Percentiles rank a stretch among this genome's conserved stretches.
These are phyloP conservation scores for Vannuccia rotundouncinata DNA, from an alignment of 2,888 invertebrate genomes.

Conservation along the genomic window DNA sequence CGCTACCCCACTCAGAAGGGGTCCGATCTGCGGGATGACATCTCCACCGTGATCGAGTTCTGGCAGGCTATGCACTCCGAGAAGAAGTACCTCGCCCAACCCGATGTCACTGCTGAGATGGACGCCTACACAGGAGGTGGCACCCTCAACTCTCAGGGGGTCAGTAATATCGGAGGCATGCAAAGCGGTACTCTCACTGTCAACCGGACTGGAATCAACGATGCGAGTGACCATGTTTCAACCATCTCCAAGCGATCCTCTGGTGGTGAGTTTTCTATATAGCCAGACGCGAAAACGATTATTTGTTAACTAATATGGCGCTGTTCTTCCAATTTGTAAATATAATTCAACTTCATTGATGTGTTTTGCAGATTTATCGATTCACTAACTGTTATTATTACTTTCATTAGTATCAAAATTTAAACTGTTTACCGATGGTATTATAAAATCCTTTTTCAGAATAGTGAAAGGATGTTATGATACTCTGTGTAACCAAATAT, in stretches of 20 bases:
- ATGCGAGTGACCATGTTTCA: not conserved
- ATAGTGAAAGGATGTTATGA: too few relatives aligned
- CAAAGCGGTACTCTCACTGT: not conserved
- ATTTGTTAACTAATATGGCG: too few relatives aligned
- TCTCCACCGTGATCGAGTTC: constrained; percentile 77
- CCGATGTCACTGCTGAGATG: constrained; percentile 30
- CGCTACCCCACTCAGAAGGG: constrained; percentile 76
- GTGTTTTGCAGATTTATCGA: too few relatives aligned
- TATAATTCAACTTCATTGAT: too few relatives aligned
- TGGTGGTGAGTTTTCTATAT: constrained; percentile 15
- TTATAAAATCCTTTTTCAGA: too few relatives aligned
- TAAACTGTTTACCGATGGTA: too few relatives aligned
- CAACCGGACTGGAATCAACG: not conserved
- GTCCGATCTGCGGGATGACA: constrained; percentile 75
- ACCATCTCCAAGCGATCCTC: constrained; percentile 17
- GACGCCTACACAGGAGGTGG: not conserved
- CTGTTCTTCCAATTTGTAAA: too few relatives aligned
- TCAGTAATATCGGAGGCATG: too few relatives aligned
- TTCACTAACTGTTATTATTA: too few relatives aligned
- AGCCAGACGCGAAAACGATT: too few relatives aligned
- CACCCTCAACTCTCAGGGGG: not conserved
- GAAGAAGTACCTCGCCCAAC: constrained; percentile 55
- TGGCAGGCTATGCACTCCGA: constrained; percentile 82
- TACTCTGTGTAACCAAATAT: too few relatives aligned
- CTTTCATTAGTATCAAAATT: too few relatives aligned